These are phyloP conservation scores for Drosophila seclusa DNA, from an alignment of 2,888 invertebrate genomes.

Conservation along the genomic window DNA sequence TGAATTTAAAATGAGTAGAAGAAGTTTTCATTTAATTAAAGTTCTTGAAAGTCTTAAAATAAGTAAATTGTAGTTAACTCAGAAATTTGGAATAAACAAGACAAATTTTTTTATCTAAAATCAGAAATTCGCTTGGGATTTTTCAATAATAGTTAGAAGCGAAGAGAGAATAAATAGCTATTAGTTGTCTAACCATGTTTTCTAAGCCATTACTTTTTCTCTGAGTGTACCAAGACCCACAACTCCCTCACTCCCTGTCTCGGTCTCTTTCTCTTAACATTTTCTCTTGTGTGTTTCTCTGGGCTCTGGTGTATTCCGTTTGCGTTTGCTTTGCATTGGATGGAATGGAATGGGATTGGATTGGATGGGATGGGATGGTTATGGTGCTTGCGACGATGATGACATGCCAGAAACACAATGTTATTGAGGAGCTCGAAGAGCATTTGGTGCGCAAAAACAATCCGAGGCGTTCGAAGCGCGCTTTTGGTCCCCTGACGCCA, in stretches of 20 bases:
- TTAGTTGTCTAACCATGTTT: not conserved
- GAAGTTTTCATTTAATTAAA: not conserved
- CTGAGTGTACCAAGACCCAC: not conserved
- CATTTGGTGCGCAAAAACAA: slow-evolving; percentile 85
- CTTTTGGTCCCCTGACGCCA: slow-evolving; percentile 88
- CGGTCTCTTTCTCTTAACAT: slow-evolving; percentile 23
- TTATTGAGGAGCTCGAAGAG: slow-evolving; percentile 86
- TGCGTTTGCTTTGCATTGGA: slow-evolving; percentile 14
- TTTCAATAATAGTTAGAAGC: not conserved
- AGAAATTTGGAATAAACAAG: no score
- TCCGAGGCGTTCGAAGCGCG: slow-evolving; percentile 85
- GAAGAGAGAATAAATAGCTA: not conserved
- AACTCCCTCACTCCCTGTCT: not conserved
- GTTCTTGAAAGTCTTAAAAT: not conserved
- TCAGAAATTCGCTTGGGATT: not conserved
- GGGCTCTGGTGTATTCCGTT: slow-evolving; percentile 9
- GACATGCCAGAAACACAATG: slow-evolving; percentile 83
- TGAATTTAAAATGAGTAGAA: not conserved
- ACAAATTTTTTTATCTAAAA: not conserved
- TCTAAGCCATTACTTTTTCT: slow-evolving; percentile 2
- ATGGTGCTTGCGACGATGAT: slow-evolving; percentile 35
- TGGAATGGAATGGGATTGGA: slow-evolving; percentile 13
- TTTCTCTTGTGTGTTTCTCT: slow-evolving; percentile 19
- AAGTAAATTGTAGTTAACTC: not conserved
- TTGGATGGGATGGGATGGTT: slow-evolving; percentile 1